Conservation (phyloP, 2,888 invertebrate genomes). For the Coremacera marginata region DNA sequence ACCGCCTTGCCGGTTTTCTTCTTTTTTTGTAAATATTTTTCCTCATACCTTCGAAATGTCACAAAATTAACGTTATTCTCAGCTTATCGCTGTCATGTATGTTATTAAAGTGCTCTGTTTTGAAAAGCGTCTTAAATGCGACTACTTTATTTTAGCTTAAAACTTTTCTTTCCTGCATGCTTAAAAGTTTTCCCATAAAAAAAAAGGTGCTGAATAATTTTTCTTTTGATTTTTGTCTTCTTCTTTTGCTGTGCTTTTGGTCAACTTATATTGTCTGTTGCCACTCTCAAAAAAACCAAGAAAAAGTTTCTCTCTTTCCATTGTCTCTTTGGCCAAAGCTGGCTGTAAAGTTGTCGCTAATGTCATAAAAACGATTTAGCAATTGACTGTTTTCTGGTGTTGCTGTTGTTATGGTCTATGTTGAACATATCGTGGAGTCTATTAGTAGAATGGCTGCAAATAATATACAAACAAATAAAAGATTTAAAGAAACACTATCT, state of each 20-base stretch:
- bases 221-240: not conserved
- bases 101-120: not conserved
- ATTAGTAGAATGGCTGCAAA: not conserved
- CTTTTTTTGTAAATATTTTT: not conserved
- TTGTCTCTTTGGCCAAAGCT: not conserved
- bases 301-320: not conserved
- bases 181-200: slow-evolving; percentile 17
- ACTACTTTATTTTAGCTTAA: slow-evolving; percentile 8
- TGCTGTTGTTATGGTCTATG: not conserved
- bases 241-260: not conserved
- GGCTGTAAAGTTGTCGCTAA: slow-evolving; percentile 46
- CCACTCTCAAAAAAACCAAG: not conserved
- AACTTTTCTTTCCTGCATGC: not conserved
- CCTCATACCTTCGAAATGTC: not conserved
- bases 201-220: not conserved
- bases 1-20: slow-evolving; percentile 14
- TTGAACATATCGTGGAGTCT: not conserved
- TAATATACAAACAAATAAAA: not conserved
- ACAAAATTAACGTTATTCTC: not conserved
- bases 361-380: slow-evolving; percentile 52
- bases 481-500: not conserved
- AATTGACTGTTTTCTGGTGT: slow-evolving; percentile 37
- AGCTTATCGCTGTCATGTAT: not conserved
- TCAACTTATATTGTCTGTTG: not conserved
- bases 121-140: not conserved